Base-by-base conservation (phyloP, 2,113 vertebrate species). In the Psilopogon haemacephalus region DNA sequence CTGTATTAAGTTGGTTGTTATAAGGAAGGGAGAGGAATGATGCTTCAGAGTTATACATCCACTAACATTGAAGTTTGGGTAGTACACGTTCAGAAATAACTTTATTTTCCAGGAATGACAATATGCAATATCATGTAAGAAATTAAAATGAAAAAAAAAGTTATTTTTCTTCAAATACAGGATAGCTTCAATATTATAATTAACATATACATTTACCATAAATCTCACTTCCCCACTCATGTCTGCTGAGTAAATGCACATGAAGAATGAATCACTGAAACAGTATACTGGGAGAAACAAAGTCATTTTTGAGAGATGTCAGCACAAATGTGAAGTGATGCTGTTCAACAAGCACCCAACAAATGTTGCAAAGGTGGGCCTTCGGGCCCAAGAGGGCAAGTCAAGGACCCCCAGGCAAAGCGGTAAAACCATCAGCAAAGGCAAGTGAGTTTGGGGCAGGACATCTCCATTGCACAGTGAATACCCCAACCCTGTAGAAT, bases 121-220 rank as follows among this genome's bases (percentile, higher is more conserved):
- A 96, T 88, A 72, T 89, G 94, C 97, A 94, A 93, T 96, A 94
- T 92, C 94, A 94, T 48, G 23, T 97, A 97, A 97, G 97, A 97
- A 97, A 97, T 97, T 94, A 97, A 98, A 98, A 91, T 97, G 97
- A 97, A 96, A n/a, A n/a, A n/a, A n/a, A n/a, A n/a, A n/a, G n/a
- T n/a, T n/a, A n/a, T 97, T 97, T 97, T 96, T 96, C 87, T 95
- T 97, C 97, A 97, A 98, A 95, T 96, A 92, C 63, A 97, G 88
- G 95, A 97, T 97, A 84, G 96, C 97, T 98, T 97, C 96, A 91
- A 92, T 97, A 97, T 97, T 97, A 97, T 97, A 98, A 98, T 98
- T 98, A 98, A 97, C 97, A 98, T 98, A 98, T 97, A 98, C 98
- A 98, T 98, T 97, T 97, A 97, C 86, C 98, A 98, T 98, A 97